Evolutionary conservation across 2,113 vertebrate genomes (phyloP).

Genomic region (Siphamia tubifer): DNA sequence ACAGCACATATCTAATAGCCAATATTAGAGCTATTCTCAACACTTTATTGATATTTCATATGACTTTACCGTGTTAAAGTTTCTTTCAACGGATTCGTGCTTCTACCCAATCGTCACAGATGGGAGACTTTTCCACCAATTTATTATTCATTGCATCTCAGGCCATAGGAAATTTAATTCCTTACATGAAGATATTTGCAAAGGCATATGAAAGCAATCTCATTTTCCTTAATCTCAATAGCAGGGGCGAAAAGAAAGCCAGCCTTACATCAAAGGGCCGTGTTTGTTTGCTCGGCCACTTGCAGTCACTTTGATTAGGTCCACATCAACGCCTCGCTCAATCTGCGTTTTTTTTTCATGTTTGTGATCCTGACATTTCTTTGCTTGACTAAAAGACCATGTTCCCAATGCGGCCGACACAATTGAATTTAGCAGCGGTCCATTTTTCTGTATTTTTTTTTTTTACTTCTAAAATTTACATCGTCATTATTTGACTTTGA

Average conservation of each 20-base stretch:
- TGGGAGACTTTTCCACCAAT: conserved; percentile 60
- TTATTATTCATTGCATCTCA: conserved; percentile 70
- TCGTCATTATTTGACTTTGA: background rate
- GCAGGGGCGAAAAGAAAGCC: conserved; percentile 41
- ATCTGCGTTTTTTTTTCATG: conserved; percentile 26
- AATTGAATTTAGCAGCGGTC: background rate
- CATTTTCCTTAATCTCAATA: conserved; percentile 56
- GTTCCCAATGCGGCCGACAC: background rate
- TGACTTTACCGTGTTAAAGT: conserved; percentile 47
- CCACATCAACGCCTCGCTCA: conserved; percentile 30
- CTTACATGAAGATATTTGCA: conserved; percentile 66
- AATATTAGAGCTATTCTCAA: conserved; percentile 24
- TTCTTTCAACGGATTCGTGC: conserved; percentile 46
- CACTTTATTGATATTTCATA: conserved; percentile 18
- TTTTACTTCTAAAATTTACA: background rate
- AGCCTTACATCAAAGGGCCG: conserved; percentile 55
- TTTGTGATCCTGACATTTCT: conserved; percentile 45
- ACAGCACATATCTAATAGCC: background rate
- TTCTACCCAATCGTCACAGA: conserved; percentile 53
- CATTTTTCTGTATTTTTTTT: background rate
- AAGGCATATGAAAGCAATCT: conserved; percentile 67
- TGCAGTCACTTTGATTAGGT: conserved; percentile 60
- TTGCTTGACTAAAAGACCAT: conserved; percentile 5
- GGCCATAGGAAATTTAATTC: conserved; percentile 68
- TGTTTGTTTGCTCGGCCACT: conserved; percentile 63